Conservation (phyloP, 2,113 vertebrate species). For the Delphinapterus leucas region DNA sequence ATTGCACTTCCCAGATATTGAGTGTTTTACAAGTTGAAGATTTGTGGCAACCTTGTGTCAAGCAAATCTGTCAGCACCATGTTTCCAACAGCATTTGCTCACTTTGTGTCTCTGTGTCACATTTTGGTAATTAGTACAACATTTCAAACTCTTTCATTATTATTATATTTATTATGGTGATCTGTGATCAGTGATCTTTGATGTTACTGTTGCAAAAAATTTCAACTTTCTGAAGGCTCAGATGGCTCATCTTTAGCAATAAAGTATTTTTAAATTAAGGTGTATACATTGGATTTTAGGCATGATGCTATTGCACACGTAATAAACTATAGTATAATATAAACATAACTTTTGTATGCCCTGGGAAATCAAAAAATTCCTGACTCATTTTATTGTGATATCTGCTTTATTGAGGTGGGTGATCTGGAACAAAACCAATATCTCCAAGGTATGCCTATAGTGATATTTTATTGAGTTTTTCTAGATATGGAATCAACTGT, state of each 20-base stretch:
- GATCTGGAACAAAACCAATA: not conserved
- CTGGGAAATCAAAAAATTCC: not conserved
- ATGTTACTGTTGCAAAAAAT: not conserved
- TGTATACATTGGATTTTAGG: not conserved
- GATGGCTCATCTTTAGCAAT: not conserved
- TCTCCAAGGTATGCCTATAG: not conserved
- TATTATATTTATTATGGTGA: not conserved
- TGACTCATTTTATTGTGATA: not conserved
- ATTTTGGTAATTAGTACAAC: not conserved
- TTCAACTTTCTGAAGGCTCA: not conserved
- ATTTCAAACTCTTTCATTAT: not conserved
- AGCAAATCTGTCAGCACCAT: not conserved
- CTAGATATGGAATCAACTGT: not conserved
- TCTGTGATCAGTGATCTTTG: not conserved
- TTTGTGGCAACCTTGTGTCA: not conserved
- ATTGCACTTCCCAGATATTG: not conserved
- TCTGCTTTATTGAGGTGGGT: not conserved
- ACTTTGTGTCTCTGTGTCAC: not conserved
- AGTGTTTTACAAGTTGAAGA: not conserved
- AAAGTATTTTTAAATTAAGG: not conserved
- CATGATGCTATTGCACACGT: not conserved
- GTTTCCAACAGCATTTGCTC: not conserved
- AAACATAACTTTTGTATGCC: not conserved
- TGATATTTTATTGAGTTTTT: not conserved
- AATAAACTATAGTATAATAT: not conserved